Percentiles rank a stretch among this genome's conserved stretches.
Evolutionary conservation across 2,888 invertebrate genomes (phyloP).

Genomic region (Antheraea yamamai): DNA sequence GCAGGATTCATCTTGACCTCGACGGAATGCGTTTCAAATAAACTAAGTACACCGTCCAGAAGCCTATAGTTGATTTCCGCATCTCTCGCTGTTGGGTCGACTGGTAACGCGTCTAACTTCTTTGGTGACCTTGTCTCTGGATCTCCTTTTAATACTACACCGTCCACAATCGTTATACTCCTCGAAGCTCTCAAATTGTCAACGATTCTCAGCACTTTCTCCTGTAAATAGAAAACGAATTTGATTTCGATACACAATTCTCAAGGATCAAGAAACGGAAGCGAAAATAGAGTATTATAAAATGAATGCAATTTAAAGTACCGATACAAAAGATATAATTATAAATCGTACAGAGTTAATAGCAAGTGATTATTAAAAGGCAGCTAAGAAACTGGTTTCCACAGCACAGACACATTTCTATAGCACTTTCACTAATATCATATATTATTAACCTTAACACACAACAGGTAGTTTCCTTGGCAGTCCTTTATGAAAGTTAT

Average conservation of each 20-base stretch:
- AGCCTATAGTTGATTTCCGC: conserved; percentile 87
- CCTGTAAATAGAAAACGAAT: conserved; percentile 66
- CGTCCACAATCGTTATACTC: conserved; percentile 83
- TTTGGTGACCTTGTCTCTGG: conserved; percentile 74
- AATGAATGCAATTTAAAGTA: background rate
- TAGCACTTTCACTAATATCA: conserved; percentile 71
- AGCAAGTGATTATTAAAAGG: conserved; percentile 28
- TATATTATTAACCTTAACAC: conserved; percentile 85
- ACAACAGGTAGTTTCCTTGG: conserved; percentile 85
- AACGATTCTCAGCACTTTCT: conserved; percentile 86
- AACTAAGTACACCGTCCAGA: conserved; percentile 87
- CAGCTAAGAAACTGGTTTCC: conserved; percentile 23
- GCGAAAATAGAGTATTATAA: background rate
- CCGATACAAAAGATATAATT: background rate
- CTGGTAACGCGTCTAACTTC: conserved; percentile 85
- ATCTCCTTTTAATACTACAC: conserved; percentile 82
- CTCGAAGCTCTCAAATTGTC: conserved; percentile 76
- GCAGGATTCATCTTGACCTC: conserved; percentile 91
- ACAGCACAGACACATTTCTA: conserved; percentile 35
- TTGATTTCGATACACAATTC: background rate
- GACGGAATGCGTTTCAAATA: conserved; percentile 89
- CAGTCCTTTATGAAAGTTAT: conserved; percentile 87
- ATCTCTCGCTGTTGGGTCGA: conserved; percentile 88
- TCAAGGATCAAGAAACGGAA: background rate
- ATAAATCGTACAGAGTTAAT: background rate